Base-by-base conservation (phyloP, 2,797 vertebrate genomes). In the Bovichtus diacanthus region DNA sequence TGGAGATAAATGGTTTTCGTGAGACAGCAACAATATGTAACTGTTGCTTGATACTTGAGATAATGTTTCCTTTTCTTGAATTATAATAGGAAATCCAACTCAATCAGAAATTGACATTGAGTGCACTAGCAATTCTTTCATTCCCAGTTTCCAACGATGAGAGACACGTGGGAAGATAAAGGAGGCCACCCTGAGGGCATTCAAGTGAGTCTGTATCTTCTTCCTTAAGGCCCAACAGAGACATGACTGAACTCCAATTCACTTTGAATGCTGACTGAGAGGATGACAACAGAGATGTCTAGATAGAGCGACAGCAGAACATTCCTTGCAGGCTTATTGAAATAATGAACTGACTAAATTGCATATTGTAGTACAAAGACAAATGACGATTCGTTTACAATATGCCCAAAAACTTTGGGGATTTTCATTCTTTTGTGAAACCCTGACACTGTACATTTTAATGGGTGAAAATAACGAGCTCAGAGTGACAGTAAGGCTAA, bases 161-260 rank as follows among this genome's bases (percentile, higher is more conserved):
- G 6, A 74, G 73, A 23, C 62, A 60, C 10, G n/a, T 60, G 47
- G 27, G 31, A 25, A 59, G 54, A 72, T 58, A 72, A 75, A 80
- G 53, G 43, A 76, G 47, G 43, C 29, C 63, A 31, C 25, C 25
- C 25, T 71, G 25, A 61, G 74, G 70, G 34, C 53, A 65, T 27
- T 64, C 31, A 36, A 70, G 15, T 21, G 43, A 62, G 56, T 56
- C 66, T 53, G 36, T 43, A 53, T 82, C 47, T 67, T 82, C 47
- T 67, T 60, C 51, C 56, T 49, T 34, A 38, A 66, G 44, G 44
- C 46, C 31, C 46, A 70, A 18, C 10, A 27, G 21, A 2, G 21
- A 61, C 0, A 19, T 41, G 49, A 63, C 39, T 50, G n/a, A 58
- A 58, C 59, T 64, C 16, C 6, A 56, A 46, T 54, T 63, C 38